These are phyloP conservation scores for Cryptocheilus praepositus DNA, from an alignment of 2,888 invertebrate genomes.

Conservation along the genomic window DNA sequence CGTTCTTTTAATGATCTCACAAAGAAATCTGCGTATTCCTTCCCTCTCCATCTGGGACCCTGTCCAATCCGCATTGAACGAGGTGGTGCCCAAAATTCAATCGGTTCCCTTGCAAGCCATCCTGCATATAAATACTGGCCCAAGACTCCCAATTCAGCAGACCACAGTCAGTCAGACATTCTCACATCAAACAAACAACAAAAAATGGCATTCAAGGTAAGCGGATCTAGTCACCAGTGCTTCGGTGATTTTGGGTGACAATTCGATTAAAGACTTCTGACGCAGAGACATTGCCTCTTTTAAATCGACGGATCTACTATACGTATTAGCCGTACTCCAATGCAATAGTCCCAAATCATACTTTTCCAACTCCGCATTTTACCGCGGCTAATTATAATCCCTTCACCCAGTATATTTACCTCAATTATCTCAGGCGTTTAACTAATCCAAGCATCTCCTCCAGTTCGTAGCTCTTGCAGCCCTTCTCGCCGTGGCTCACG, in stretches of 20 bases:
- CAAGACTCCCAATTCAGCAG: slow-evolving; percentile 46
- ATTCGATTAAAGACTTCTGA: too few species aligned
- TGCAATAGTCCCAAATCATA: too few species aligned
- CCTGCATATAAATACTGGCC: slow-evolving; percentile 60
- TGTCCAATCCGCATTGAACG: slow-evolving; percentile 47
- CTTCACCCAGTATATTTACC: background rate
- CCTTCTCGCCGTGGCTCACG: slow-evolving; percentile 53
- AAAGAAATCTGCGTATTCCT: slow-evolving; percentile 38
- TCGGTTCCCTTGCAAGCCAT: slow-evolving; percentile 38
- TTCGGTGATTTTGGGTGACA: too few species aligned
- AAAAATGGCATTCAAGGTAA: slow-evolving; percentile 67
- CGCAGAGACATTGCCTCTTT: too few species aligned
- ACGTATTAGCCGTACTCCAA: too few species aligned
- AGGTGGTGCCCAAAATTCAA: slow-evolving; percentile 50
- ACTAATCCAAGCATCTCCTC: background rate
- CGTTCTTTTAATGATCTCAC: slow-evolving; percentile 45
- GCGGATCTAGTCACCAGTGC: slow-evolving; percentile 17
- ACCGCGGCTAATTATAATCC: background rate
- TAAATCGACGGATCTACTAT: too few species aligned
- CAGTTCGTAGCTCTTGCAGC: slow-evolving; percentile 59
- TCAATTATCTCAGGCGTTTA: background rate
- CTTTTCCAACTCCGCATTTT: background rate
- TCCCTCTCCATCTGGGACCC: slow-evolving; percentile 41
- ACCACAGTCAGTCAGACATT: slow-evolving; percentile 39
- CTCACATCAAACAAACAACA: slow-evolving; percentile 43